These are phyloP conservation scores for Oligia strigilis DNA, from an alignment of 2,888 invertebrate species.

Conservation along the genomic window DNA sequence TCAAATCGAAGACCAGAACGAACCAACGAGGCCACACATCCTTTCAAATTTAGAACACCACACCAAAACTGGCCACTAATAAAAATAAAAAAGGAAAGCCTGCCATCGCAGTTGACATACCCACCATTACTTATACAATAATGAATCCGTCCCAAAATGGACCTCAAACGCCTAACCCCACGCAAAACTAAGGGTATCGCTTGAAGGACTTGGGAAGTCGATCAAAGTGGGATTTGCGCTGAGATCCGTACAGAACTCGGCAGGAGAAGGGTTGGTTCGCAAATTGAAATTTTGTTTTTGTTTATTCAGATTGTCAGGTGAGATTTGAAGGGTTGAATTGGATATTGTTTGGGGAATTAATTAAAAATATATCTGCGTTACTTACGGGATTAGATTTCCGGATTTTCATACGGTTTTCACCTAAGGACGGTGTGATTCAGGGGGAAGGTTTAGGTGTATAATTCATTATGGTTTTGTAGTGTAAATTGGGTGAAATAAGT, in stretches of 20 bases:
- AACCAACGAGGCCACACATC: slow-evolving; percentile 8
- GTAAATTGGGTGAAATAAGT: background rate
- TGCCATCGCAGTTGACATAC: slow-evolving; percentile 27
- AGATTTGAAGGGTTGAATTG: slow-evolving; percentile 70
- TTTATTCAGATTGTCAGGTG: slow-evolving; percentile 82
- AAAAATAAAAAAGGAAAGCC: slow-evolving; percentile 45
- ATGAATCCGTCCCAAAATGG: slow-evolving; percentile 71
- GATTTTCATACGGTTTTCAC: background rate
- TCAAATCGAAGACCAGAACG: background rate
- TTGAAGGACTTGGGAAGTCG: slow-evolving; percentile 79
- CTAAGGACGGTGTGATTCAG: background rate
- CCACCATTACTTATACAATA: slow-evolving; percentile 48
- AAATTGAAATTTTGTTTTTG: slow-evolving; percentile 87
- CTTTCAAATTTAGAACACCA: slow-evolving; percentile 32
- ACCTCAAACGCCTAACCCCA: slow-evolving; percentile 77
- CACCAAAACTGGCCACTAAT: slow-evolving; percentile 27
- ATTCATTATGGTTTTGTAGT: background rate
- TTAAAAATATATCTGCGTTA: slow-evolving; percentile 47
- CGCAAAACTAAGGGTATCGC: slow-evolving; percentile 75
- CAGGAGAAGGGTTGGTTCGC: slow-evolving; percentile 73
- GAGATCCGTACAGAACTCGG: slow-evolving; percentile 73
- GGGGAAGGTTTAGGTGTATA: background rate
- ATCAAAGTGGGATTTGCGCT: slow-evolving; percentile 87
- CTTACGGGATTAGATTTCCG: slow-evolving; percentile 1
- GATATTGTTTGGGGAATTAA: slow-evolving; percentile 51